phyloP scores from a whole-genome alignment of 2,113 vertebrate species.

The Rhinolophus ferrumequinum region DNA sequence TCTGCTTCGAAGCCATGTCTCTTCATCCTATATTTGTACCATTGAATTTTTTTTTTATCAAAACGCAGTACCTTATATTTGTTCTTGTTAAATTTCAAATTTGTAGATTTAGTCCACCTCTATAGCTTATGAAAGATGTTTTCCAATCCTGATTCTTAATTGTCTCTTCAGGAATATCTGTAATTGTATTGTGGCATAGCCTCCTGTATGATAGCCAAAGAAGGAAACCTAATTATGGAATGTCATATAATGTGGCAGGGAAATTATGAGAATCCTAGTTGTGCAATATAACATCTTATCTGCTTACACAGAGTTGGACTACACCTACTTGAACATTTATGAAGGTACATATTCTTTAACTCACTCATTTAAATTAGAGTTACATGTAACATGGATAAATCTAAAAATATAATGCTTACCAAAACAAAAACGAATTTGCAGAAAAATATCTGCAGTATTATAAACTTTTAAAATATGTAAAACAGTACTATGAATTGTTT shows the following conservation, averaged over 20 bases:
- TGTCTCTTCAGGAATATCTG: not conserved
- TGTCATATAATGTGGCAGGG: not conserved
- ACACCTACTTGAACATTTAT: not conserved
- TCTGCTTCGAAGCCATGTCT: not conserved
- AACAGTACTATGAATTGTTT: not conserved
- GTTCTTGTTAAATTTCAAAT: not conserved
- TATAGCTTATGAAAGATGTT: not conserved
- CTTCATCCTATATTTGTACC: not conserved
- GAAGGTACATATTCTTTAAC: not conserved
- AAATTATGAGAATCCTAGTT: not conserved
- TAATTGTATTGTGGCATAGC: not conserved
- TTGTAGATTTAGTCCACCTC: not conserved
- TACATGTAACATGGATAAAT: not conserved
- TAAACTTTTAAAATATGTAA: constrained; percentile 17
- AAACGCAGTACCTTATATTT: not conserved
- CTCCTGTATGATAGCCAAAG: not conserved
- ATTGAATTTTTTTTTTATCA: not conserved
- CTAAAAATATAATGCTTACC: not conserved
- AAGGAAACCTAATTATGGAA: not conserved
- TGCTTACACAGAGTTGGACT: not conserved
- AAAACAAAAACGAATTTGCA: constrained; percentile 48
- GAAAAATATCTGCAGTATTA: not conserved
- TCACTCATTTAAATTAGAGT: not conserved
- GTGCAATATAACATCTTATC: not conserved
- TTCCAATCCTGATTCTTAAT: not conserved